Base-by-base conservation (phyloP, 1,140 invertebrate genomes). In the Drosophila tsacasi region DNA sequence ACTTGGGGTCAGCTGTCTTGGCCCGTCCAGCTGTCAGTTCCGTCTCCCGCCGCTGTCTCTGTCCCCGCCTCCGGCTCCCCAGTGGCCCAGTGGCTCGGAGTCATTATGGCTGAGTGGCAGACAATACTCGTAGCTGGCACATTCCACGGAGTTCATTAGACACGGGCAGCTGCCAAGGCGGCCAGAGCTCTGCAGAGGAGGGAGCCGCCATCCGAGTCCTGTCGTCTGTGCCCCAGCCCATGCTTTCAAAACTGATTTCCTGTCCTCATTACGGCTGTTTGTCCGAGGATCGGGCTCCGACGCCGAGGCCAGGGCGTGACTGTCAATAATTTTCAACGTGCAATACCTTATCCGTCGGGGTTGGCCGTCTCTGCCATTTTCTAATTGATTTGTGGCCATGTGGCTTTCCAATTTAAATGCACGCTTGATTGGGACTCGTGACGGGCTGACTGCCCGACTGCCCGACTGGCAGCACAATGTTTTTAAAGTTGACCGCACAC, bases 101-200 rank as follows among this genome's bases (percentile, higher is more conserved):
- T 82, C 85, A 85, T 90, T 90, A 90, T 71, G 75, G 62, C 79
- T 79, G 79, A 90, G 83, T 85, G 85, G 73, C 83, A 83, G 80
- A 74, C 60, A 55, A 78, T 65, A 17, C 55, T 61, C 25, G 65
- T 19, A n/a, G 65, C 44, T 19, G 46, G 32, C 76, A 47, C 64
- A 75, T 74, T 79, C 60, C 69, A 61, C 64, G 63, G 60, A 71
- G 74, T 83, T 76, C 69, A 76, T 75, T 67, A 77, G 69, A 69
- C 66, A 76, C 61, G 64, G 76, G 64, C 58, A 76, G 50, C 62
- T 67, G 61, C 40, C 76, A 63, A 59, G 46, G 8, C 44, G 54
- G 23, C 37, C 39, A 27, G 54, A n/a, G 17, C 37, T n/a, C n/a
- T n/a, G n/a, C n/a, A n/a, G n/a, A n/a, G n/a, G n/a, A 21, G 21